Evolutionary conservation across 2,113 vertebrate genomes (phyloP).

Genomic region (Calidris pygmaea): DNA sequence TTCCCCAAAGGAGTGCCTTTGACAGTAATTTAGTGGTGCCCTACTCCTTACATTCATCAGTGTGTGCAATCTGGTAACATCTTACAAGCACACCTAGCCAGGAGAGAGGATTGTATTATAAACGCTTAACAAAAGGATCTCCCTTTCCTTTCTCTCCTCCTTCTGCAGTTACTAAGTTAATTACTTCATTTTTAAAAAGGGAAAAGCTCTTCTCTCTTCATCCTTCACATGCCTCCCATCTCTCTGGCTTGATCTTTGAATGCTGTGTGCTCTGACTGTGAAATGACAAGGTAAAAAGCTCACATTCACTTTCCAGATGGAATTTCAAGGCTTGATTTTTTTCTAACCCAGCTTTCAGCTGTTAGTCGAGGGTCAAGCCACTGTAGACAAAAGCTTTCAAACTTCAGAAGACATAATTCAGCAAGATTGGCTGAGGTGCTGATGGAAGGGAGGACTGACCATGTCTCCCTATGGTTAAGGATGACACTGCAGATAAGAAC

Average conservation of each 20-base stretch:
- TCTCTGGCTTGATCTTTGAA: neutral
- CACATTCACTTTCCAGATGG: neutral
- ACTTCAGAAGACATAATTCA: conserved; percentile 1
- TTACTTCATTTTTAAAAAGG: conserved; percentile 21
- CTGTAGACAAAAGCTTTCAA: conserved; percentile 42
- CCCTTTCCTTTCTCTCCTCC: neutral
- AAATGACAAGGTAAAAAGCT: neutral
- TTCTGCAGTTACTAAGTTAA: conserved; percentile 24
- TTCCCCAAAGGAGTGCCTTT: neutral
- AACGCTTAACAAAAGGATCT: conserved; percentile 8
- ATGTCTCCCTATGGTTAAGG: neutral
- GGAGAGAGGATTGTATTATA: neutral
- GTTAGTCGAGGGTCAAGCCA: conserved; percentile 10
- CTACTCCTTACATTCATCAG: neutral
- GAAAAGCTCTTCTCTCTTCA: neutral
- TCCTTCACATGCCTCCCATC: neutral
- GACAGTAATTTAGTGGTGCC: neutral
- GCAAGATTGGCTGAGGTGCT: neutral
- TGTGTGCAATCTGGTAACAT: neutral
- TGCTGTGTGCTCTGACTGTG: neutral
- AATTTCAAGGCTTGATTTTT: neutral
- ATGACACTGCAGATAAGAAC: neutral
- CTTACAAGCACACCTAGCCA: neutral
- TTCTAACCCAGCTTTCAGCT: conserved; percentile 12
- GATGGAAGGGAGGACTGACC: conserved; percentile 2